Base-by-base conservation (phyloP, 2,113 vertebrate species). In the Gallinago jamesoni region DNA sequence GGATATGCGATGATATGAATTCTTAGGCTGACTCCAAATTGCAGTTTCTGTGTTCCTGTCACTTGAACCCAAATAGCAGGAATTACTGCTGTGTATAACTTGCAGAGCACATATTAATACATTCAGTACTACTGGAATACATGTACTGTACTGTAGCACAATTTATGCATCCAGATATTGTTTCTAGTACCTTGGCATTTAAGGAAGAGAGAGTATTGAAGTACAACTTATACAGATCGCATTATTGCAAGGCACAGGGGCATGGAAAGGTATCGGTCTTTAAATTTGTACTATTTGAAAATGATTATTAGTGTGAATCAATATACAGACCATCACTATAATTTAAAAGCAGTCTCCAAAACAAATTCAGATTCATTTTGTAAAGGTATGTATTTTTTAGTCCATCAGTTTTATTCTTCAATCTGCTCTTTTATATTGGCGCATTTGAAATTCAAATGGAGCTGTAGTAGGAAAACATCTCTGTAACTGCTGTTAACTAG, bases 361-460 rank as follows among this genome's bases (percentile, higher is more conserved):
- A 57, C 15, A 55, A 59, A 83, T 50, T 56, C 21, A 62, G 75
- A 62, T 63, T 59, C 11, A 25, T 75, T 60, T 82, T 45, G 72
- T 72, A 55, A 77, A 50, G 35, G 11, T 56, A 43, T 8, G 7
- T 77, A 14, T 52, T 43, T 85, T 62, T 73, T 31, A 74, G 31
- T 12, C 27, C 31, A 39, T 66, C 24, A 41, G n/a, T 84, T 90
- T 90, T 89, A 41, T 72, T 68, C 69, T 78, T 37, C 62, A 30
- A 15, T 52, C 53, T 82, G 62, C 52, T 87, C 5, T 11, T 87
- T 80, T 79, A 16, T 24, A 20, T 45, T 53, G 14, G 14, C 25
- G 37, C 45, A 69, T 94, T 93, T 93, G 83, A 91, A 95, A 94
- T 94, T 95, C 85, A 96, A 68, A 89, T 75, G 11, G 27, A 50